A percentile compares a stretch with the other conserved stretches of the same genome.
phyloP scores from a whole-genome alignment of 2,888 invertebrate genomes.

The Philonicus albiceps region DNA sequence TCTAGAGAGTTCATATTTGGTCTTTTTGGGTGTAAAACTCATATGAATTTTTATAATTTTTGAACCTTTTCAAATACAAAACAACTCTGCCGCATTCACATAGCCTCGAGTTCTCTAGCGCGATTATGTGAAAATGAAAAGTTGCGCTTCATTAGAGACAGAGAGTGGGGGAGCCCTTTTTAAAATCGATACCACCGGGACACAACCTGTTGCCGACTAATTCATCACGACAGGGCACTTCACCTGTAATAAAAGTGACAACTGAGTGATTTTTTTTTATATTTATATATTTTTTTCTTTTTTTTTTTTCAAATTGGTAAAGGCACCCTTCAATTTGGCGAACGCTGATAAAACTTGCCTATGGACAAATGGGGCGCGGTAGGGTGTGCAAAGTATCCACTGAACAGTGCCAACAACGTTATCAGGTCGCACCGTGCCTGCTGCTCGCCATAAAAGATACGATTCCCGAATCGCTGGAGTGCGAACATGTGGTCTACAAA shows the following conservation, averaged over 20 bases:
- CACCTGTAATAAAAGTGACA: not conserved
- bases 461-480: not conserved
- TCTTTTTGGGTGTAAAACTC: no score
- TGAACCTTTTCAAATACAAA: not conserved
- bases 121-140: not conserved
- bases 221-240: not conserved
- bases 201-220: not conserved
- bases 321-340: not conserved
- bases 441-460: not conserved
- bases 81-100: not conserved
- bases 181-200: not conserved
- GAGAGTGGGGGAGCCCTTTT: not conserved
- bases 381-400: not conserved
- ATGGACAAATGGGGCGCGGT: not conserved
- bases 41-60: not conserved
- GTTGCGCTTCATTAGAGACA: not conserved
- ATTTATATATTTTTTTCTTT: not conserved
- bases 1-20: not conserved
- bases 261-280: not conserved
- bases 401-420: not conserved
- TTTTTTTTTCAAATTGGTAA: not conserved
- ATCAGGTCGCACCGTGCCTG: not conserved
- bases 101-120: not conserved
- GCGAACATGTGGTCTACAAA: conserved; percentile 7
- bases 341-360: not conserved